These are phyloP conservation scores for Parapsyche elsis DNA, from an alignment of 1,140 invertebrate species.

Conservation along the genomic window DNA sequence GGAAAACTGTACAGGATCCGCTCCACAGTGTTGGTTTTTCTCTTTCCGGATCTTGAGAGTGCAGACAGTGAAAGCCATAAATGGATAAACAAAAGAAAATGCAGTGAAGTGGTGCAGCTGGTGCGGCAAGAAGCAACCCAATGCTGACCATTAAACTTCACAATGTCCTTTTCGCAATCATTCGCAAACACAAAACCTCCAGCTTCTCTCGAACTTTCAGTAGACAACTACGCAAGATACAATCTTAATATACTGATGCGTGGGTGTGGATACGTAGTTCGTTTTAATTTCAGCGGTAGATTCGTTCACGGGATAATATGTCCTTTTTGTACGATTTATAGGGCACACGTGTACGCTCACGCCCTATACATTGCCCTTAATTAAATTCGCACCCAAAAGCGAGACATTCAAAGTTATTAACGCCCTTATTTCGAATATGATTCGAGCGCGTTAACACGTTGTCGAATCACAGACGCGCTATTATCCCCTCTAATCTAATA, in stretches of 20 bases:
- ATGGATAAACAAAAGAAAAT: constrained; percentile 14
- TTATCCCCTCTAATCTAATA: background rate
- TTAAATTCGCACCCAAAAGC: background rate
- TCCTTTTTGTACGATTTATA: background rate
- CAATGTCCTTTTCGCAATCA: background rate
- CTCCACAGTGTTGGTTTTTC: background rate
- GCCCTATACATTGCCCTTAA: background rate
- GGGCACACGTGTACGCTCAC: background rate
- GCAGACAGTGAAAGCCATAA: background rate
- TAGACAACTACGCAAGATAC: background rate
- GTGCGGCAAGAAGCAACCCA: background rate
- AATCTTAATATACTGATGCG: background rate
- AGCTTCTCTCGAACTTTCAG: background rate
- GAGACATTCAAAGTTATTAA: no score
- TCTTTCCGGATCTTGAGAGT: background rate
- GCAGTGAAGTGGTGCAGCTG: background rate
- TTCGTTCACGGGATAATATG: background rate
- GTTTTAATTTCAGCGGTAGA: background rate
- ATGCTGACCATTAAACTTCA: constrained; percentile 38
- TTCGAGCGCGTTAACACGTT: background rate
- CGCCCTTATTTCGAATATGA: no score
- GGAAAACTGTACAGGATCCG: background rate
- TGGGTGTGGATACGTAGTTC: background rate
- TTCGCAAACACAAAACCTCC: constrained; percentile 26
- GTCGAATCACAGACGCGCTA: background rate